Conservation (phyloP, 1,140 invertebrate species). For the Armadillidium nasatum region DNA sequence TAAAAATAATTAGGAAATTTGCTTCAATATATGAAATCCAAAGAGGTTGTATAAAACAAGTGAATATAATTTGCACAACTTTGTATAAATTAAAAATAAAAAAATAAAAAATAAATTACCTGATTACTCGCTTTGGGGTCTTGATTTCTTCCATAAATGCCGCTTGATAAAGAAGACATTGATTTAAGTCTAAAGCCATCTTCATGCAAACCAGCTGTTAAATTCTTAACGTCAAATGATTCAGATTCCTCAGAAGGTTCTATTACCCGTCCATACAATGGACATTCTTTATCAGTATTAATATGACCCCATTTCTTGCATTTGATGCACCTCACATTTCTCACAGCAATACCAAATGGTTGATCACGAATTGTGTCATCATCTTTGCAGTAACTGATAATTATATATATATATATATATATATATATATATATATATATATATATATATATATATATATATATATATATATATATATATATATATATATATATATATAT, state of each 20-base stretch:
- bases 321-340: conserved; percentile 96
- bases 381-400: conserved; percentile 59
- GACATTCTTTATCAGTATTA: conserved; percentile 95
- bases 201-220: conserved; percentile 86
- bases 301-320: conserved; percentile 99
- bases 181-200: conserved; percentile 84
- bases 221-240: conserved; percentile 53
- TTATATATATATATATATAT: conserved; percentile 51
- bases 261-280: conserved; percentile 72
- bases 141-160: conserved; percentile 49
- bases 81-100: no score
- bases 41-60: no score
- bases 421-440: conserved; percentile 60
- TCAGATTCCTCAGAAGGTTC: conserved; percentile 57
- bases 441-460: background rate
- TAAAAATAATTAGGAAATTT: no score
- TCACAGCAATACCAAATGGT: conserved; percentile 95
- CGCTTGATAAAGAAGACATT: conserved; percentile 60
- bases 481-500: conserved; percentile 30
- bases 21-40: no score
- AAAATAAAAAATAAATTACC: background rate
- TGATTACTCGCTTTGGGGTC: conserved; percentile 37
- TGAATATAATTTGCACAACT: no score
- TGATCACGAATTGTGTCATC: conserved; percentile 95
- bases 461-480: conserved; percentile 27